Base-by-base conservation (phyloP, 2,797 vertebrate species). In the Sitta carolinensis region DNA sequence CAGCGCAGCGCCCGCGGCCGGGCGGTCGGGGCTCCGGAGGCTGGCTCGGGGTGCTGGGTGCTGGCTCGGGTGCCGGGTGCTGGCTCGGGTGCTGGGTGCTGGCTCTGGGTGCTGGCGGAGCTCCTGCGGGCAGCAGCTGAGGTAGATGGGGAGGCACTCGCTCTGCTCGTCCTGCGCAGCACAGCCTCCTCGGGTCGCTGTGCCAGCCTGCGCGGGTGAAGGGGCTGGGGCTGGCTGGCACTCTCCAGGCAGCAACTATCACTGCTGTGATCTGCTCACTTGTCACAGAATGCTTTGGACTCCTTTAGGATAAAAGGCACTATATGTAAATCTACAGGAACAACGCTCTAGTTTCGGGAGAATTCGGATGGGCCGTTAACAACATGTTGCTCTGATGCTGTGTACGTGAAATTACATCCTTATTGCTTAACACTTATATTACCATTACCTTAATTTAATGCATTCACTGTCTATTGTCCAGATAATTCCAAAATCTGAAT, bases 241-340 rank as follows among this genome's bases (percentile, higher is more conserved):
- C 85, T 76, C 73, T 54, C 93, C 66, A 64, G 47, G 16, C 86
- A 16, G 84, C 86, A 77, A 8, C 76, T 66, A 18, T 57, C 89
- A 84, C 82, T 80, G 70, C 42, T 64, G 77, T 29, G 85, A 78
- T 40, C 50, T 84, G 74, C 78, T 84, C 61, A 64, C 42, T 40
- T 92, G 51, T 75, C 89, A 94, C 78, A 82, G 61, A 94, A 90
- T 21, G 80, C 95, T 96, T 94, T 94, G 96, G 90, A 61, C 72
- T 96, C 93, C 80, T 88, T 90, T 17, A 88, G 94, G 84, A 93
- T 74, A 86, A 93, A 96, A 96, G 95, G 95, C 95, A 95, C 93
- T 95, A 93, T 1, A 94, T 1, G 57, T 29, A 80, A 79, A 93
- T 58, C 93, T 93, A 96, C 78, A 95, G 94, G 91, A 94, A 89